Base-by-base conservation (phyloP, 2,113 vertebrate genomes). In the Tautogolabrus adspersus region DNA sequence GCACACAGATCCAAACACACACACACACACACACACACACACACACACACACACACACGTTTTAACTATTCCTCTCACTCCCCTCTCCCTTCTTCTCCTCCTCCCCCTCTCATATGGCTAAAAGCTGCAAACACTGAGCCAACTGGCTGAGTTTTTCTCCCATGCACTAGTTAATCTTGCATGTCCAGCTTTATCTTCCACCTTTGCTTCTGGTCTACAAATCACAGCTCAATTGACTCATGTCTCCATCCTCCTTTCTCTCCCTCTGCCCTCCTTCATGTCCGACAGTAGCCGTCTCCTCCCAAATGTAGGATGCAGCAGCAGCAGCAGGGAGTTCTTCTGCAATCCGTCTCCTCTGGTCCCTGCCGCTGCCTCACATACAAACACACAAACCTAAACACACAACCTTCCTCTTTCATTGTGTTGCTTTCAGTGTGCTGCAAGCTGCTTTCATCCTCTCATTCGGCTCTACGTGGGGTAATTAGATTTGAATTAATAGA, bases 121-220 rank as follows among this genome's bases (percentile, higher is more conserved):
- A 87, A 85, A 79, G 83, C 86, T 75, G 65, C 61, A 57, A 59
- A 62, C 40, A 4, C 44, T 63, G 63, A 87, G 66, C 75, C 81
- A 88, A 77, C 70, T 72, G 75, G 52, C 77, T 44, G 40, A 40
- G 46, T 71, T 81, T 61, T 46, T 66, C 68, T 92, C 75, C 79
- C 56, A 8, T 69, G 80, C 16, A 30, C 81, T 84, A 56, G 46
- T 86, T 87, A 83, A 80, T 88, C 87, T 75, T 38, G 11, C 67
- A 77, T 79, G 74, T 69, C 75, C 68, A 30, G 72, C 74, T 82
- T 86, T 76, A 89, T 88, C 72, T 81, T 56, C 80, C 76, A 83
- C 78, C 84, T 75, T 77, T 87, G 77, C 77, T 76, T 75, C 77
- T 84, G 78, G 56, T 74, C 84, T 40, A 81, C 87, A 85, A 89